Percentiles rank a stretch among this genome's conserved stretches.
phyloP scores from a whole-genome alignment of 2,888 invertebrate genomes.

The Acleris cristana region DNA sequence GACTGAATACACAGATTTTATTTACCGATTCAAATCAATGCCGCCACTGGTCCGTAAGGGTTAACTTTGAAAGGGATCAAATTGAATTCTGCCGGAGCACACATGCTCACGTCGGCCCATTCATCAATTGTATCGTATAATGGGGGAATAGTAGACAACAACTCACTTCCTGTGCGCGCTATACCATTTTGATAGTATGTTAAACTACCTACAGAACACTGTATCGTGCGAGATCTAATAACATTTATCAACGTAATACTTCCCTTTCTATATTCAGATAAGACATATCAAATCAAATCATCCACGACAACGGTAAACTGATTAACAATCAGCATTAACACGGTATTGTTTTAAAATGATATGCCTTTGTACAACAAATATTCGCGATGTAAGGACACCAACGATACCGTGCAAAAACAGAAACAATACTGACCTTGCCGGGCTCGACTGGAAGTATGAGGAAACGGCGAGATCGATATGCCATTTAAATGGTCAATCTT shows the following conservation, averaged over 20 bases:
- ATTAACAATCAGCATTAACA: background rate
- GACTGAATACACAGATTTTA: constrained; percentile 52
- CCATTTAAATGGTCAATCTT: constrained; percentile 21
- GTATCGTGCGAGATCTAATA: constrained; percentile 1
- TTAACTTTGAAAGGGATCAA: constrained; percentile 74
- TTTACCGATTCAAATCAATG: constrained; percentile 77
- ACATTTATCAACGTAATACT: background rate
- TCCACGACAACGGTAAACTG: background rate
- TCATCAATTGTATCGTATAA: constrained; percentile 77
- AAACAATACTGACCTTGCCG: constrained; percentile 50
- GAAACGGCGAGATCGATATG: constrained; percentile 44
- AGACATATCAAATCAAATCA: constrained; percentile 7
- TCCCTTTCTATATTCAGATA: constrained; percentile 6
- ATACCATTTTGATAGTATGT: constrained; percentile 20
- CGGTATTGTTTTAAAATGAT: no score
- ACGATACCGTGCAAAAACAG: constrained; percentile 41
- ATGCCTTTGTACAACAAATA: constrained; percentile 25
- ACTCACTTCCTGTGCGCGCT: constrained; percentile 64
- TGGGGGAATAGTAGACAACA: constrained; percentile 72
- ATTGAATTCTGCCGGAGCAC: constrained; percentile 76
- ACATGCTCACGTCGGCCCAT: constrained; percentile 73
- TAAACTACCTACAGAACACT: background rate
- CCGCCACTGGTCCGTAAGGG: constrained; percentile 68
- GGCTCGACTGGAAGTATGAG: constrained; percentile 44
- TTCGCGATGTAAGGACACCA: constrained; percentile 40